These are phyloP conservation scores for Caenorhabditis brenneri DNA, from an alignment of 1,140 invertebrate genomes.

Conservation along the genomic window DNA sequence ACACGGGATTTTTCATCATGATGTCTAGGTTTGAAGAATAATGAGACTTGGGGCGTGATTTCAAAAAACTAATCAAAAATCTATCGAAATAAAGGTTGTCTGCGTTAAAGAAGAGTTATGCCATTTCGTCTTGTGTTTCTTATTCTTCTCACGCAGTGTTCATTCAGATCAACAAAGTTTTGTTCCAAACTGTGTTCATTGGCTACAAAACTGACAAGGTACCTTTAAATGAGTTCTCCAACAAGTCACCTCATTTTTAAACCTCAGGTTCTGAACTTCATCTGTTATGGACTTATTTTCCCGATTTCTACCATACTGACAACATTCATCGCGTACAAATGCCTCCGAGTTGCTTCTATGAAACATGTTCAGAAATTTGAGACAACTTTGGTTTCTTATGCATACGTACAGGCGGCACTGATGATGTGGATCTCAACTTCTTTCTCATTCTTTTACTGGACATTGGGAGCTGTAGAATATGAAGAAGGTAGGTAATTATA, in stretches of 20 bases:
- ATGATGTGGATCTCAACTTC: background rate
- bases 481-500: background rate
- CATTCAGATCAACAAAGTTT: constrained; percentile 25
- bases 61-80: too few relatives aligned
- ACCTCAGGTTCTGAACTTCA: background rate
- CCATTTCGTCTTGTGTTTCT: too few relatives aligned
- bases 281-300: background rate
- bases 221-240: background rate
- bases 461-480: background rate
- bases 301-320: background rate
- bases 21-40: too few relatives aligned
- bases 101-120: too few relatives aligned
- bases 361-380: constrained; percentile 1
- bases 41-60: too few relatives aligned
- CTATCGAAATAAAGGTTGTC: too few relatives aligned
- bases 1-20: too few relatives aligned
- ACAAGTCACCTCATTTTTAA: background rate
- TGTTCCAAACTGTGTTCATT: background rate
- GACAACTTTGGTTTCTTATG: background rate
- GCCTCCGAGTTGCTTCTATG: background rate
- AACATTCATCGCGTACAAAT: background rate
- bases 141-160: too few relatives aligned
- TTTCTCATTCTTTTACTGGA: background rate
- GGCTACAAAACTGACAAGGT: background rate
- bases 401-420: background rate